Conservation (phyloP, 2,113 vertebrate species). For the Platysteira castanea region DNA sequence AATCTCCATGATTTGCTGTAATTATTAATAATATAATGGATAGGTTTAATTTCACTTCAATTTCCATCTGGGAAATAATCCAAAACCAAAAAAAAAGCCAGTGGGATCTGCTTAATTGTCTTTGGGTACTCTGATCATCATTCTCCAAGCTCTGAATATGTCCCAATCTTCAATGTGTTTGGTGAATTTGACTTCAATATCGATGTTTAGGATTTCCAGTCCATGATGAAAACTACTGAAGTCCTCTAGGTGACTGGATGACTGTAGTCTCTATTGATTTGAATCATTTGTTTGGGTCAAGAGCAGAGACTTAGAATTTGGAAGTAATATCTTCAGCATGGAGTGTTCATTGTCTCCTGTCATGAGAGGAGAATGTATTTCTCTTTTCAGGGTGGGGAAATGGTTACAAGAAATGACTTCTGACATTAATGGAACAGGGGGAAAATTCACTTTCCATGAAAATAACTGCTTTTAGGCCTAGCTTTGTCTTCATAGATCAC, state of each 20-base stretch:
- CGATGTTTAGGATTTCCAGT: neutral
- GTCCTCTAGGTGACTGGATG: neutral
- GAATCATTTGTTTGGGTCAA: neutral
- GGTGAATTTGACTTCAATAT: neutral
- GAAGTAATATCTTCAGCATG: conserved; percentile 2
- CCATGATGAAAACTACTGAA: neutral
- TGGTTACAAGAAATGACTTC: conserved; percentile 46
- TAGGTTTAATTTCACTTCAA: neutral
- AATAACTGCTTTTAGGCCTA: conserved; percentile 56
- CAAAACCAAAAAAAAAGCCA: neutral
- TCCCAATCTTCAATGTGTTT: neutral
- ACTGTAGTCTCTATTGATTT: neutral
- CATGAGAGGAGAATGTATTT: conserved; percentile 31
- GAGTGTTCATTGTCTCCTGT: conserved; percentile 10
- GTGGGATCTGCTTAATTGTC: neutral
- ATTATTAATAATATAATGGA: neutral
- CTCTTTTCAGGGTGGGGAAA: conserved; percentile 15
- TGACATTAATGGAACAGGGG: conserved; percentile 44
- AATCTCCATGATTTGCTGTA: neutral
- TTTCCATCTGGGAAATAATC: neutral
- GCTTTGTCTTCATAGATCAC: conserved; percentile 56
- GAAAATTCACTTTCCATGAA: conserved; percentile 51
- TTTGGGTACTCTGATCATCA: neutral
- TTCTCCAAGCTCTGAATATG: neutral
- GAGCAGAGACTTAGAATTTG: neutral